Evolutionary conservation across 2,797 vertebrate species (phyloP), one percentile per base, ranked within the genome.

Genomic region (Manis javanica): DNA sequence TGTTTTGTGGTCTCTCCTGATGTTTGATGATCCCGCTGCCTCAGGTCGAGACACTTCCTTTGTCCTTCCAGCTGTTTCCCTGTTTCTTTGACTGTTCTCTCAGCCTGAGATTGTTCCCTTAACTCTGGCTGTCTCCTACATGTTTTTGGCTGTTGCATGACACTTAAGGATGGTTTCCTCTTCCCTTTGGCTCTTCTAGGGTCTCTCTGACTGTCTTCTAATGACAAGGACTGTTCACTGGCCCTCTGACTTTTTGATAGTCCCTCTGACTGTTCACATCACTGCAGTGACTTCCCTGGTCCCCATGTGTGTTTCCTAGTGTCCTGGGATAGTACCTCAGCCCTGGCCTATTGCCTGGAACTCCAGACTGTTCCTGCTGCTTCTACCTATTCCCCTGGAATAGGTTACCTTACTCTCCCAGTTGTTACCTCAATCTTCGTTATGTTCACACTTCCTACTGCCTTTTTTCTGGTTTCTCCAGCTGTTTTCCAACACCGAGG

Each of bases 1-100:
- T 51, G 12, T 87, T 83, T 59, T 85, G 59, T 87, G 53, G 42
- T 88, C 74, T 91, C 83, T 88, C 26, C 74, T 64, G 66, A 86
- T 75, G 15, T 85, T 89, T 91, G 46, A 63, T 23, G 57, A 5
- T 87, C 26, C n/a, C 11, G 14, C 26, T 83, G 31, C 23, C 46
- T 90, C 31, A 75, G 78, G 82, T 63, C 53, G 21, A 57, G 24
- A 68, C 9, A 74, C 81, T 42, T 4, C n/a, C 21, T 7, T 39
- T 46, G 66, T 26, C 13, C 46, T 3, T 31, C 34, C 21, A n/a
- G 51, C 53, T 82, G 12, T 91, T 91, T 91, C 18, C 23, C 71
- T 64, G 10, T 88, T 84, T 84, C 78, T 85, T 10, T 75, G 59
- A 15, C 34, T 75, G 26, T 84, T 68, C 75, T 68, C 24, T 88